Conservation (phyloP, 1,140 invertebrate species). For the Eriocheir sinensis region DNA sequence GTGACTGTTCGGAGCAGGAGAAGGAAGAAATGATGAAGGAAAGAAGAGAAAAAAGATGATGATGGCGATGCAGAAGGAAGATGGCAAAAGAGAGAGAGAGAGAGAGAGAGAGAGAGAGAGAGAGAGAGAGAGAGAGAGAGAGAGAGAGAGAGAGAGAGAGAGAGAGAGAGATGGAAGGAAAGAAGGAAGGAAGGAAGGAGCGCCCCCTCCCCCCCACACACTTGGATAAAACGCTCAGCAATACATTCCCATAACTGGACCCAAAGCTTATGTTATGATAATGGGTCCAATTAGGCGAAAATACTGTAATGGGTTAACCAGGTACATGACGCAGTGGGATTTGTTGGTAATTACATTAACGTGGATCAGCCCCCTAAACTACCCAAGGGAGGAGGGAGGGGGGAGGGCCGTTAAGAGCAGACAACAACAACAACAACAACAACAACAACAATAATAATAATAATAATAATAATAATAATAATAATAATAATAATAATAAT, state of each 20-base stretch:
- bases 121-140: conserved; percentile 42
- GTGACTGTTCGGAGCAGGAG: not conserved
- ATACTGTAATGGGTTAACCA: not conserved
- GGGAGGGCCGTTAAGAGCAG: not conserved
- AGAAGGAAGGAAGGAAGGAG: not conserved
- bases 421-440: not conserved
- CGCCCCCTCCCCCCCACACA: too few species aligned
- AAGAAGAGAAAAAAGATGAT: not conserved
- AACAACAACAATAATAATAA: not conserved
- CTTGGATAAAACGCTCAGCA: too few species aligned
- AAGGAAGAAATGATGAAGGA: not conserved
- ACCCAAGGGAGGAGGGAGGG: not conserved
- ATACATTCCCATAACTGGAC: not conserved
- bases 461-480: conserved; percentile 1
- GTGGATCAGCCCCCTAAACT: not conserved
- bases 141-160: conserved; percentile 19
- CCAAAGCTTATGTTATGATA: not conserved
- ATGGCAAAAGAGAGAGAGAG: not conserved
- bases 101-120: conserved; percentile 37
- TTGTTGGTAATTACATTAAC: not conserved
- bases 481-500: not conserved
- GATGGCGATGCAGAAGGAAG: not conserved
- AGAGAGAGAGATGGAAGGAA: not conserved
- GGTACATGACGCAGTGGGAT: not conserved
- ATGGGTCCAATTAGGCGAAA: not conserved